Evolutionary conservation across 2,888 invertebrate species (phyloP).

Genomic region (Philereme vetulata): DNA sequence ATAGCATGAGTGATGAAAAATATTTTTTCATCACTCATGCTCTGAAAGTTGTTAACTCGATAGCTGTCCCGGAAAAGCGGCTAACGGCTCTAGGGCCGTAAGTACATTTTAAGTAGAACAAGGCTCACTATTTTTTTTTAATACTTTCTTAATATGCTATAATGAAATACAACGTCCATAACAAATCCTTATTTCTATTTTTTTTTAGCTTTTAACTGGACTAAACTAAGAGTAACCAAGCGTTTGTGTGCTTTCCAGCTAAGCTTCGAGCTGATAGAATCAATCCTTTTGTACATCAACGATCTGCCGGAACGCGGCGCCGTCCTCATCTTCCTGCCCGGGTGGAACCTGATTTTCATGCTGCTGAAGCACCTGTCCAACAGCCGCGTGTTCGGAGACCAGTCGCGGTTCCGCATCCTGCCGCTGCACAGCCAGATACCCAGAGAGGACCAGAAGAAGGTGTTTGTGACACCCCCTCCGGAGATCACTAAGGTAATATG

Average conservation of each 20-base stretch:
- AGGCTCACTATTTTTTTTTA: too few relatives aligned
- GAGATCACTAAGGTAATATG: constrained; percentile 90
- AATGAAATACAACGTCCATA: too few relatives aligned
- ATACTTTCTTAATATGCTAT: too few relatives aligned
- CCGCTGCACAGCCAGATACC: constrained; percentile 99
- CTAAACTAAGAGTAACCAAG: too few relatives aligned
- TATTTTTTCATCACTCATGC: too few relatives aligned
- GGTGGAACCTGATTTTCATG: constrained; percentile 98
- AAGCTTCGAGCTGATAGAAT: constrained; percentile 96
- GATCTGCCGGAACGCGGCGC: constrained; percentile 89
- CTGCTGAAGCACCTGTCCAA: constrained; percentile 92
- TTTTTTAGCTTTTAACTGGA: too few relatives aligned
- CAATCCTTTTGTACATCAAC: constrained; percentile 87
- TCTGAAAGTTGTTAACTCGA: too few relatives aligned
- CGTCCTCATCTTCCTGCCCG: constrained; percentile 96
- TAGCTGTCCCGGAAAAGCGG: too few relatives aligned
- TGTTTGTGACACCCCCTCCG: constrained; percentile 93
- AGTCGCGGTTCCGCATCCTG: constrained; percentile 88
- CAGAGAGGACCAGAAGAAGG: constrained; percentile 95
- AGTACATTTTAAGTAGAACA: too few relatives aligned
- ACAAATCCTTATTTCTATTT: too few relatives aligned
- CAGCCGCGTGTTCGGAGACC: constrained; percentile 87
- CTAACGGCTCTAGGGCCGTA: too few relatives aligned
- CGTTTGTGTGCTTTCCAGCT: constrained; percentile 66
- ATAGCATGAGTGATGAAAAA: too few relatives aligned